Evolutionary conservation across 2,888 invertebrate genomes (phyloP), one percentile per base, ranked within the genome.

Genomic region (Autographa gamma): DNA sequence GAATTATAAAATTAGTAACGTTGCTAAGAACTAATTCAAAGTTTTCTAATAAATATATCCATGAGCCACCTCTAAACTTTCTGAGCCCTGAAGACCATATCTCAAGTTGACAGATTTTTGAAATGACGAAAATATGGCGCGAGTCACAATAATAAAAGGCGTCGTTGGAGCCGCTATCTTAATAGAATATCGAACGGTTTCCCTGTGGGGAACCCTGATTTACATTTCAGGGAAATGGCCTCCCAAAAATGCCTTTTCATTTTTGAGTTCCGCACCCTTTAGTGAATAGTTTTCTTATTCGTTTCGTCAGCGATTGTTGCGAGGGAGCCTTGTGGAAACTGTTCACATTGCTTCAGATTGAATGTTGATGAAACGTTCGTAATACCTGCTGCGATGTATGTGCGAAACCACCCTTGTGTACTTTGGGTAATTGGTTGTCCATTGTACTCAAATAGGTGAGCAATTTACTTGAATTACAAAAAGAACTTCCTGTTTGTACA

Each of bases 171-270:
- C 66, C 86, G 89, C 88, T 93, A 94, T 94, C 94, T 94, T 94
- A 95, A 95, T 94, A 93, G 93, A 93, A 95, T 91, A 95, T 94
- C 94, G 89, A 86, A 75, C 86, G 75, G 62, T 61, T 63, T 68
- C 70, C 56, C 64, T 32, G 65, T 38, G n/a, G 62, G 73, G 71
- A 32, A 52, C 69, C 71, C 63, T 60, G 58, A 83, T 87, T 87
- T 86, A 85, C 86, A 87, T 86, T 73, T 76, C 68, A 66, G 74
- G 75, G 75, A 75, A 79, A 81, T 68, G 70, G 34, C 41, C 41
- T 32, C 58, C 78, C 52, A 66, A 73, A 69, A 78, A 81, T 80
- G 81, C 77, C 73, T 76, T 81, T 81, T 81, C 82, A 79, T 79
- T 77, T 82, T 82, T 83, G 74, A 78, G 68, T 78, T 69, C 77